phyloP scores from a whole-genome alignment of 2,797 vertebrate species.

The Thunnus albacares region DNA sequence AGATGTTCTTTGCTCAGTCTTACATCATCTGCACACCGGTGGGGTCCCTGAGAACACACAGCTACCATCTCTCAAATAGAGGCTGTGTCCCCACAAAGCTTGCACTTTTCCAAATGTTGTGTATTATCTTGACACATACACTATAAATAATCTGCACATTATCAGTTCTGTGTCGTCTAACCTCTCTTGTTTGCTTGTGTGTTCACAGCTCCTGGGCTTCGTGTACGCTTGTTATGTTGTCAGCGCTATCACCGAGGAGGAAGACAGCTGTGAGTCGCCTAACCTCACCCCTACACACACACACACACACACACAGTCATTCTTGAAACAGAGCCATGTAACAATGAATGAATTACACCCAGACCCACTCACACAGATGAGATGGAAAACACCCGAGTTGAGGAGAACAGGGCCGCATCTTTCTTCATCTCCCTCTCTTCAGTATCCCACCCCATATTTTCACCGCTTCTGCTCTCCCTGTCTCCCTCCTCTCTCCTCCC shows the following conservation, averaged over 20 bases:
- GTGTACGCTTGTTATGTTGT: slow-evolving; percentile 92
- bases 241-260: slow-evolving; percentile 93
- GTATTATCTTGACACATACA: slow-evolving; percentile 25
- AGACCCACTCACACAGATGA: slow-evolving; percentile 40
- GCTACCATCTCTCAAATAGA: not conserved
- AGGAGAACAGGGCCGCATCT: slow-evolving; percentile 46
- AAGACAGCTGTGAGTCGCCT: slow-evolving; percentile 93
- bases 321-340: slow-evolving; percentile 43
- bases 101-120: slow-evolving; percentile 28
- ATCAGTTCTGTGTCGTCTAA: slow-evolving; percentile 46
- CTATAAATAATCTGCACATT: slow-evolving; percentile 32
- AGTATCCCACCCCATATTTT: slow-evolving; percentile 25
- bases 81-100: not conserved
- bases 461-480: slow-evolving; percentile 28
- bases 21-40: slow-evolving; percentile 26
- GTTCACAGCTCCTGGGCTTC: slow-evolving; percentile 91
- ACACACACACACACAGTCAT: slow-evolving; percentile 20
- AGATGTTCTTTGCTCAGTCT: slow-evolving; percentile 17
- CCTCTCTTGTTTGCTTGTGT: slow-evolving; percentile 68
- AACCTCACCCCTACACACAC: slow-evolving; percentile 41
- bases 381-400: slow-evolving; percentile 28
- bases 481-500: slow-evolving; percentile 55
- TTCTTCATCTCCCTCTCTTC: slow-evolving; percentile 43
- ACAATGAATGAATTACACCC: slow-evolving; percentile 46
- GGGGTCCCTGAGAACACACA: not conserved